Evolutionary conservation across 1,140 invertebrate genomes (phyloP).

Genomic region (Pentalonia nigronervosa): DNA sequence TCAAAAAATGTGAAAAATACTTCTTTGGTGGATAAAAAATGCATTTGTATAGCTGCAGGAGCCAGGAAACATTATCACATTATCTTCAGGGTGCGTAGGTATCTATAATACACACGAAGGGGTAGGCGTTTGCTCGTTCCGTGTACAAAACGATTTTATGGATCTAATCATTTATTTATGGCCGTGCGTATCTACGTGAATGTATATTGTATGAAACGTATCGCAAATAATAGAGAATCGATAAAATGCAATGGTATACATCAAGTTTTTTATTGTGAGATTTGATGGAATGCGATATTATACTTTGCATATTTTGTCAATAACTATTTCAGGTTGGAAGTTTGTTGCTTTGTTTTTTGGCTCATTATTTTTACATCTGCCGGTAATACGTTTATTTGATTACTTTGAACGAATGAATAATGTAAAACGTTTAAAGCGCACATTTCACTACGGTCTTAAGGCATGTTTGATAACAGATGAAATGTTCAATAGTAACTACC

Average conservation of each 20-base stretch:
- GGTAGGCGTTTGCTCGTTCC: not conserved
- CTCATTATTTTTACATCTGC: not conserved
- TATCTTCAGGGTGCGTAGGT: no score
- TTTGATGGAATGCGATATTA: not conserved
- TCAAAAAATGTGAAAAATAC: no score
- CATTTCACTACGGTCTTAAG: not conserved
- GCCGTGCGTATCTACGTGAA: not conserved
- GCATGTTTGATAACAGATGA: not conserved
- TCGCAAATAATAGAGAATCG: not conserved
- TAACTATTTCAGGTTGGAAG: not conserved
- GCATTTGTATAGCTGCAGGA: no score
- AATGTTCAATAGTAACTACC: not conserved
- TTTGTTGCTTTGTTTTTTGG: not conserved
- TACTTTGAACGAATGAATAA: not conserved
- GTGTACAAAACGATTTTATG: slow-evolving; percentile 9
- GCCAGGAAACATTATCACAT: no score
- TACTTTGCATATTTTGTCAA: not conserved
- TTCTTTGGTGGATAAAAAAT: no score
- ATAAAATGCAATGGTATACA: not conserved
- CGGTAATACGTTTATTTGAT: not conserved
- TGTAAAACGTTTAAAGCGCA: not conserved
- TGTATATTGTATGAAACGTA: not conserved
- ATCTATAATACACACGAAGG: not conserved
- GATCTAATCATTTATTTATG: slow-evolving; percentile 18
- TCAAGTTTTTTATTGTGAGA: not conserved